Base-by-base conservation (phyloP, 2,113 vertebrate species). In the Xenopus borealis region DNA sequence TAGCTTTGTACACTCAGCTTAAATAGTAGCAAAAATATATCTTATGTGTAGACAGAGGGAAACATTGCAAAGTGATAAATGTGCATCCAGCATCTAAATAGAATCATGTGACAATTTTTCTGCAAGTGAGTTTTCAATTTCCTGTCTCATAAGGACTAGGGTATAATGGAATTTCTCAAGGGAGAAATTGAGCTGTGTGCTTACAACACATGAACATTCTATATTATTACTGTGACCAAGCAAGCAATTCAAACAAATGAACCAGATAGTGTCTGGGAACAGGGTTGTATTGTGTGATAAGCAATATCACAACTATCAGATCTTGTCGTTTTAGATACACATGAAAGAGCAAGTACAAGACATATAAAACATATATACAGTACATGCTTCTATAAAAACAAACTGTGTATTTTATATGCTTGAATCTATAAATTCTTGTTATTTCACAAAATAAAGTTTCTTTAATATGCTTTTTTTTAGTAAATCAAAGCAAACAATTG, bases 101-200 rank as follows among this genome's bases (percentile, higher is more conserved):
- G 58, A 69, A 69, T 20, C 57, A 61, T 75, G 66, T 75, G 45
- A 67, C 40, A 46, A 30, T 55, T 66, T 75, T 75, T 75, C 20
- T 20, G 62, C 65, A 55, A 69, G 45, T 73, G 58, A 75, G 46
- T 69, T 75, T 75, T 69, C 58, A 75, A 75, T 75, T 75, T 69
- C 66, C 66, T 75, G 58, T 75, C 66, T 62, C 66, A 62, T 62
- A 75, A 69, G 66, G n/a, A 57, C 59, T 62, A 69, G 57, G 67
- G 27, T 75, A 55, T 69, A 75, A 62, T 62, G 66, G 73, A 75
- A 69, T 75, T 69, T 75, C 73, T 55, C 66, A 62, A 75, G 66
- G 27, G 73, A 69, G 68, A 69, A 63, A 75, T 75, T 75, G 57
- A 69, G 45, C 50, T 53, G 44, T 75, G 55, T 75, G 65, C 72